Conservation (phyloP, 35 echinoderm and acorn worm genomes). For the Lytechinus variegatus region DNA sequence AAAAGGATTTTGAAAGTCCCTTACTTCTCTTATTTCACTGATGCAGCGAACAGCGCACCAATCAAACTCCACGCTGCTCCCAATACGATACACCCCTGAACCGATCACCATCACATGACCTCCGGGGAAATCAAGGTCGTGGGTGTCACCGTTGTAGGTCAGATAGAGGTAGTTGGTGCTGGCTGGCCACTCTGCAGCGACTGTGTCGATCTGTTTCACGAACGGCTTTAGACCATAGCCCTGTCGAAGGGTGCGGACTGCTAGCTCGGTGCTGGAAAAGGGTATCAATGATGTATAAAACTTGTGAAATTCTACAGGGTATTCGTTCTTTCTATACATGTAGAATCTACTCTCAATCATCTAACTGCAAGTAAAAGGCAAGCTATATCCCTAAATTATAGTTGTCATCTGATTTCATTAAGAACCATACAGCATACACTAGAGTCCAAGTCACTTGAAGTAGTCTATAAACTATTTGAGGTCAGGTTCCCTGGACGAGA, state of each 20-base stretch:
- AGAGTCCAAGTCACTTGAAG: no score
- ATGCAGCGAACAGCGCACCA: conserved; percentile 99
- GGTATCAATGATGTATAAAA: neutral
- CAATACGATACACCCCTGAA: conserved; percentile 96
- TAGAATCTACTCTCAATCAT: no score
- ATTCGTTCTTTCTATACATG: no score
- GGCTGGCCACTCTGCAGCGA: conserved; percentile 98
- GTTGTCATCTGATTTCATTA: no score
- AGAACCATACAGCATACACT: no score
- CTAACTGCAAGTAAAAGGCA: no score
- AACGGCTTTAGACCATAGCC: conserved; percentile 65
- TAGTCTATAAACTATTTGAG: no score
- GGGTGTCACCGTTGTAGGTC: conserved; percentile 86
- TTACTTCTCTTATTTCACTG: conserved; percentile 85
- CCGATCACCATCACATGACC: conserved; percentile 96
- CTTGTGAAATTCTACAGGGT: no score
- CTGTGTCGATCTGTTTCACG: conserved; percentile 98
- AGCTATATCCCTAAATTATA: no score
- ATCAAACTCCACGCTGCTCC: conserved; percentile 99
- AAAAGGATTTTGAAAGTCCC: neutral
- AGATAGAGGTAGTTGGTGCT: conserved; percentile 95
- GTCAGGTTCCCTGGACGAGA: no score
- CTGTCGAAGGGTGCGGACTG: conserved; percentile 82
- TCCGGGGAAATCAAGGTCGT: conserved; percentile 93
- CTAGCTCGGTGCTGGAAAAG: conserved; percentile 85